phyloP scores from a whole-genome alignment of 1,140 invertebrate genomes.

The Drosophila parvula region DNA sequence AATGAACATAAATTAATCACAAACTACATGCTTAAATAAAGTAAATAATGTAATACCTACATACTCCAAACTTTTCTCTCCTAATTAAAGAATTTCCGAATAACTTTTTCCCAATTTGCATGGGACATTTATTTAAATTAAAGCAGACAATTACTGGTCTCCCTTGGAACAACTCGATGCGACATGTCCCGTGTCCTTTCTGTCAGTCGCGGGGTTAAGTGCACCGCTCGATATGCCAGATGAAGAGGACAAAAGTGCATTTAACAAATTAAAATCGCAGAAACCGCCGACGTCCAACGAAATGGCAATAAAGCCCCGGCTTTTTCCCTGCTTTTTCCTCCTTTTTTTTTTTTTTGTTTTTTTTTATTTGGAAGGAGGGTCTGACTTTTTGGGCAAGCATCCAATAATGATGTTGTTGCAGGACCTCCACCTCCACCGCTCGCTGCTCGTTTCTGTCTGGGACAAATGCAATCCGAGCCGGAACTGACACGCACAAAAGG shows the following conservation, averaged over 20 bases:
- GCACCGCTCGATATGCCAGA: constrained; percentile 40
- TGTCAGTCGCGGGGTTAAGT: constrained; percentile 36
- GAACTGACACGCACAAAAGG: constrained; percentile 80
- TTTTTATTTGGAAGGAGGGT: background rate
- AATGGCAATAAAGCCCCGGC: constrained; percentile 36
- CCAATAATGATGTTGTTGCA: constrained; percentile 43
- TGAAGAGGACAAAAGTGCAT: constrained; percentile 70
- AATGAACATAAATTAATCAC: no score
- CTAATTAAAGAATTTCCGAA: background rate
- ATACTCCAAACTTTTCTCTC: background rate
- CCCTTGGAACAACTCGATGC: constrained; percentile 4
- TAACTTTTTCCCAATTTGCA: background rate
- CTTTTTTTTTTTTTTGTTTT: constrained; percentile 2
- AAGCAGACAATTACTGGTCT: constrained; percentile 19
- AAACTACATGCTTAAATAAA: background rate
- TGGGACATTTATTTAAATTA: constrained; percentile 11
- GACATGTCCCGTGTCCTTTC: background rate
- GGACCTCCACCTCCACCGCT: background rate
- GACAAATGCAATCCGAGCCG: constrained; percentile 71
- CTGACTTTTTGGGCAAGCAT: constrained; percentile 21
- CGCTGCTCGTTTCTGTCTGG: constrained; percentile 11
- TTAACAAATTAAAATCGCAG: constrained; percentile 78
- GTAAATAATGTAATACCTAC: background rate
- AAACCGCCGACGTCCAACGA: constrained; percentile 42
- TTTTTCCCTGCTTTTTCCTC: constrained; percentile 2